Evolutionary conservation across 2,888 invertebrate genomes (phyloP).

Genomic region (Erebia aethiops): DNA sequence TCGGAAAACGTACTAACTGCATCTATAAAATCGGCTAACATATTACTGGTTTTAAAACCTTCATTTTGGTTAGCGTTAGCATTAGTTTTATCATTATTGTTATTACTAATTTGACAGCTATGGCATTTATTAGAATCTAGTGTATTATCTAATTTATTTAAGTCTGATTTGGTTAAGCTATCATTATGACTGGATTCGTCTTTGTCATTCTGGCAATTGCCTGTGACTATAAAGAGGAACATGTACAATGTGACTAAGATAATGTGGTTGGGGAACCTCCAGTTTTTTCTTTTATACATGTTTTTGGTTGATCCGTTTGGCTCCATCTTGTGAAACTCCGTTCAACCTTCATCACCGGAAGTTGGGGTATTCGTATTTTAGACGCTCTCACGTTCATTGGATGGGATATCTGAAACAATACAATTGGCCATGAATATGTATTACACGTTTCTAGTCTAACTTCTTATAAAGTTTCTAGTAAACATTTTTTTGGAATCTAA

Average conservation of each 20-base stretch:
- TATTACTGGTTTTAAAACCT: constrained; percentile 38
- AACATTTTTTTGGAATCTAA: too few species aligned
- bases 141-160: constrained; percentile 62
- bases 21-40: constrained; percentile 60
- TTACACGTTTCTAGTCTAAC: too few species aligned
- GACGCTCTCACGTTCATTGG: constrained; percentile 49
- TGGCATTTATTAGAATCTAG: constrained; percentile 74
- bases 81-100: constrained; percentile 44
- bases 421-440: neutral
- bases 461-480: too few species aligned
- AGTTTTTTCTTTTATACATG: constrained; percentile 55
- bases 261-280: constrained; percentile 57
- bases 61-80: constrained; percentile 26
- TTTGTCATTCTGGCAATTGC: constrained; percentile 57
- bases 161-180: constrained; percentile 64
- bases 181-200: constrained; percentile 56
- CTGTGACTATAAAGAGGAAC: constrained; percentile 55
- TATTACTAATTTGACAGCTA: constrained; percentile 72
- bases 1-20: constrained; percentile 60
- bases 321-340: constrained; percentile 61
- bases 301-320: constrained; percentile 50
- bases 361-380: constrained; percentile 34
- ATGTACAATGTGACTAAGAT: constrained; percentile 62
- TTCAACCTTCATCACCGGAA: constrained; percentile 70
- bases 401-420: constrained; percentile 63